Conservation (phyloP, 2,888 invertebrate species). For the Ornithoptera priamus region DNA sequence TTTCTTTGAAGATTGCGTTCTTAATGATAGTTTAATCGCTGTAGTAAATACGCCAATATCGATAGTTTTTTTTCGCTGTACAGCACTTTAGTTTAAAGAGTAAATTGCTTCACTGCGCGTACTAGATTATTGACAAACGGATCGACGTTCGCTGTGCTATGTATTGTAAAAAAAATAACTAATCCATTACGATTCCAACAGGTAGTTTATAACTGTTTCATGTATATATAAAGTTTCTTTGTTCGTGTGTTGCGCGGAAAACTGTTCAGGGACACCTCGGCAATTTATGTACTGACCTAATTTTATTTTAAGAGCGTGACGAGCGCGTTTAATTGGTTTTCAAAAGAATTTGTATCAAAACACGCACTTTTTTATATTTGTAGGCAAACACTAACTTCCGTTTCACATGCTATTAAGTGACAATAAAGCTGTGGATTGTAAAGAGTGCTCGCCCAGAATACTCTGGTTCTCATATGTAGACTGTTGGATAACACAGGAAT, state of each 20-base stretch:
- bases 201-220: neutral
- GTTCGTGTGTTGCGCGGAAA: neutral
- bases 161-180: constrained; percentile 19
- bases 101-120: constrained; percentile 58
- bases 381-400: too few species aligned
- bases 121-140: constrained; percentile 48
- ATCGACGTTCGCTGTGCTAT: constrained; percentile 36
- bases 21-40: neutral
- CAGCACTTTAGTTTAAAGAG: constrained; percentile 39
- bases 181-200: neutral
- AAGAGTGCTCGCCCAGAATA: too few species aligned
- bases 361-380: too few species aligned
- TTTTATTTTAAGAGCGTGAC: neutral
- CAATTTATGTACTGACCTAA: neutral
- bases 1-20: too few species aligned
- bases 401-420: too few species aligned
- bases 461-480: too few species aligned
- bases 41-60: neutral
- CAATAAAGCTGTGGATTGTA: too few species aligned
- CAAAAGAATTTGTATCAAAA: neutral
- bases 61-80: constrained; percentile 17
- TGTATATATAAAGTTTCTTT: neutral
- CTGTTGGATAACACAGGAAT: too few species aligned
- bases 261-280: neutral
- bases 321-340: neutral